A percentile compares a stretch with the other conserved stretches of the same genome.
These are phyloP conservation scores for Pristionchus japonicus DNA, from an alignment of 2,888 invertebrate genomes.

Conservation along the genomic window DNA sequence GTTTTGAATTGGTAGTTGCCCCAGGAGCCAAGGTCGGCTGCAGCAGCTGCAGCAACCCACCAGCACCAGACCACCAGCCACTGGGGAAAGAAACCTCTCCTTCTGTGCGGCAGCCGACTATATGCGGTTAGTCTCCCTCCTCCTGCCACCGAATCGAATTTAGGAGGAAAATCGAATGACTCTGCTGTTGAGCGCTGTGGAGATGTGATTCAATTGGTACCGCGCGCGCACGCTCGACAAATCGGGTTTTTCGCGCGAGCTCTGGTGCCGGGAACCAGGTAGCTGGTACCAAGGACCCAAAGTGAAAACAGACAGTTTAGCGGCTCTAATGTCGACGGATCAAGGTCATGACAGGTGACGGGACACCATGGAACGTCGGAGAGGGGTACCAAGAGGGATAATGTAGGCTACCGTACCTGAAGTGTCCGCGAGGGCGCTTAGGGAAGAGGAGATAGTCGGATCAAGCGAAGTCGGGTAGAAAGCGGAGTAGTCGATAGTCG, in stretches of 20 bases:
- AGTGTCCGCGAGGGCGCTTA: conserved; percentile 58
- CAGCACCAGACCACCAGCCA: not conserved
- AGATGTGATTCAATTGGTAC: conserved; percentile 22
- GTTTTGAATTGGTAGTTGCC: too few species aligned
- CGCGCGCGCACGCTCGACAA: not conserved
- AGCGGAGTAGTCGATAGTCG: conserved; percentile 59
- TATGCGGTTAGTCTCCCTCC: conserved; percentile 29
- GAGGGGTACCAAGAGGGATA: not conserved
- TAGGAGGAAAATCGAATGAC: conserved; percentile 35
- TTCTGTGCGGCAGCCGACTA: not conserved
- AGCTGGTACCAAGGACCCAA: not conserved
- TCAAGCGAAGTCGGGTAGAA: conserved; percentile 57
- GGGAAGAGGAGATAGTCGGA: conserved; percentile 56
- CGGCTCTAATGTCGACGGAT: not conserved
- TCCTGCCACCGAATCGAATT: conserved; percentile 16
- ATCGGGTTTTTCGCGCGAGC: conserved; percentile 13
- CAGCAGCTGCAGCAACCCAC: too few species aligned
- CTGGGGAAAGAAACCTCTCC: not conserved
- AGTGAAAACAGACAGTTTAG: too few species aligned
- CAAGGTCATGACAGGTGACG: not conserved
- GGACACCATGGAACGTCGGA: not conserved
- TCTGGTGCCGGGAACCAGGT: not conserved
- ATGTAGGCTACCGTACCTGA: conserved; percentile 49
- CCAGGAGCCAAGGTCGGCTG: too few species aligned
- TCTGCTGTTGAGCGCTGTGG: not conserved